Evolutionary conservation across 2,888 invertebrate species (phyloP).

Genomic region (Zygogramma bicolorata): DNA sequence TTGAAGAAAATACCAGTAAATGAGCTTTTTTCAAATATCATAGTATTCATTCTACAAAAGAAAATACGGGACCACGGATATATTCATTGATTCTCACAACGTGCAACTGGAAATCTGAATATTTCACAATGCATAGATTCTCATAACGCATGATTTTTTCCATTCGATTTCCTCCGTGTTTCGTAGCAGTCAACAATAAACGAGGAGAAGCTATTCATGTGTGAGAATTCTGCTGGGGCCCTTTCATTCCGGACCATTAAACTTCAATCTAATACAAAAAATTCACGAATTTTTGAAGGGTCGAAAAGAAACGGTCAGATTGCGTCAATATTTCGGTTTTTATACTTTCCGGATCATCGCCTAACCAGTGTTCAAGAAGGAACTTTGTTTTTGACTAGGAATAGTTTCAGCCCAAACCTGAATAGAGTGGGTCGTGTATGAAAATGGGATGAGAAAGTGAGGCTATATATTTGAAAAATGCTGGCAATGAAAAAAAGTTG

Average conservation of each 20-base stretch:
- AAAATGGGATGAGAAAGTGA: too few relatives aligned
- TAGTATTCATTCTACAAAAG: neutral
- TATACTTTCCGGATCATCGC: neutral
- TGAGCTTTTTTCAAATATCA: neutral
- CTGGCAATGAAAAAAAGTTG: too few relatives aligned
- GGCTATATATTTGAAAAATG: too few relatives aligned
- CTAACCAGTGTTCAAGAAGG: neutral
- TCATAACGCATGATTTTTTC: conserved; percentile 3
- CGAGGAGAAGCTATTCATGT: conserved; percentile 12
- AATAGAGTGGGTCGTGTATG: too few relatives aligned
- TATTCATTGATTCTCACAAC: neutral
- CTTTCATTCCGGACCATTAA: conserved; percentile 10
- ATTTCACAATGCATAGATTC: neutral
- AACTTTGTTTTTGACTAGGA: neutral
- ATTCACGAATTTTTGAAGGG: neutral
- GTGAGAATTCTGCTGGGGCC: conserved; percentile 3
- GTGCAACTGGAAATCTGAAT: neutral
- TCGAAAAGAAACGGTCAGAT: neutral
- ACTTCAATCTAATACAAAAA: conserved; percentile 11
- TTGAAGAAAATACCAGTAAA: too few relatives aligned
- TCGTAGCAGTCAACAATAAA: conserved; percentile 10
- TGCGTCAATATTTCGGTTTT: neutral
- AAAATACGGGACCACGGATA: neutral
- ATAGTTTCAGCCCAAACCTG: neutral
- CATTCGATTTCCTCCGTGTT: conserved; percentile 10